Evolutionary conservation across 2,113 vertebrate genomes (phyloP).

Genomic region (Psilopsiagon aymara): DNA sequence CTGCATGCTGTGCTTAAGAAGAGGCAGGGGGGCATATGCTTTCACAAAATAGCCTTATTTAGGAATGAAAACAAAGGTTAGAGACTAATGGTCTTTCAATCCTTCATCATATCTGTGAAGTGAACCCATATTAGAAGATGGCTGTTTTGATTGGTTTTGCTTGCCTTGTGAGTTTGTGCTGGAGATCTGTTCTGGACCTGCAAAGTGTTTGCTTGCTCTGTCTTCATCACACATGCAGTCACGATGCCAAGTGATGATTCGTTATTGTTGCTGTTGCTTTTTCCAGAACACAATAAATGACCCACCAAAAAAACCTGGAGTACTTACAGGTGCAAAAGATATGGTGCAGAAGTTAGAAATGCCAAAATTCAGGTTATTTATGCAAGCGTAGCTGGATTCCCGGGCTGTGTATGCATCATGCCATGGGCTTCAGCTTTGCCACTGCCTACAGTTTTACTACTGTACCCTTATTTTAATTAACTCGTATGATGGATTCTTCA

Average conservation of each 20-base stretch:
- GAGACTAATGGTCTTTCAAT: neutral
- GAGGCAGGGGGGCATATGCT: neutral
- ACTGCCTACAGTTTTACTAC: neutral
- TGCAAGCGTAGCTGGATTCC: neutral
- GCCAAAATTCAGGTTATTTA: neutral
- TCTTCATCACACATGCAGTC: neutral
- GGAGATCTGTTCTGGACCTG: neutral
- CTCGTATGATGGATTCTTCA: neutral
- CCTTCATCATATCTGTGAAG: neutral
- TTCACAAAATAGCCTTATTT: neutral
- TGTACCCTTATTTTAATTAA: neutral
- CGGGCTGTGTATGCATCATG: neutral
- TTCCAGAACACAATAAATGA: neutral
- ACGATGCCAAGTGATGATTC: neutral
- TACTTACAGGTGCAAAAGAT: neutral
- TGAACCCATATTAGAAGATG: neutral
- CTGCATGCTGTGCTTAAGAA: neutral
- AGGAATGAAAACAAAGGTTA: neutral
- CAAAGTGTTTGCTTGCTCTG: rapidly evolving
- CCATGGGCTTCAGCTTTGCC: neutral
- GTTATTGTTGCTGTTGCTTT: neutral
- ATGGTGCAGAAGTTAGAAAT: neutral
- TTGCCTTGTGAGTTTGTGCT: neutral
- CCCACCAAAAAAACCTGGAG: neutral
- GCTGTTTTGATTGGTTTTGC: neutral